Evolutionary conservation across 1,140 invertebrate species (phyloP), one percentile per base, ranked within the genome.

Genomic region (Nomia melanderi): DNA sequence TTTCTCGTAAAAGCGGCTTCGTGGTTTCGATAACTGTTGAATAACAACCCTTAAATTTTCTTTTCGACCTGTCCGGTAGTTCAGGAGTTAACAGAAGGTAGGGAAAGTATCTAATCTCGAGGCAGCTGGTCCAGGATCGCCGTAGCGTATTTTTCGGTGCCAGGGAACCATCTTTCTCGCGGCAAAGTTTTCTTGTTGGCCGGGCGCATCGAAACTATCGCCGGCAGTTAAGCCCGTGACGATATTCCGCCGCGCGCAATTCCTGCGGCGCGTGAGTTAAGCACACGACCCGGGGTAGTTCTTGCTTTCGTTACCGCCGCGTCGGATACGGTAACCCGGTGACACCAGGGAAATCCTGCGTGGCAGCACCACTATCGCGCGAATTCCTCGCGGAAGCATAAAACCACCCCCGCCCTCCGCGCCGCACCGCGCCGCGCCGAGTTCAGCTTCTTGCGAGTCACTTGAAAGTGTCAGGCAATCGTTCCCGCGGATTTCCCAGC

Each of bases 281-380:
- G 67, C 78, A 3, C 31, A 14, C 11, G 39, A 14, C 4, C 3
- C 17, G 27, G 9, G 0, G 8, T 59, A 76, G 62, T 81, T 81
- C 79, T 79, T 79, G 79, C 71, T 79, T 81, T 65, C 79, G 77
- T 79, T 79, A 64, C 62, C n/a, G 64, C 44, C 39, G 20, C 1
- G 44, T 5, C 31, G 64, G 53, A 27, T 67, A 63, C 27, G 25
- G 79, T 60, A 81, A 70, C 77, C 53, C 59, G 71, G 70, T 65
- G 79, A 78, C 79, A 78, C 76, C 41, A 56, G 69, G 76, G 71
- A 79, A 81, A 81, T 79, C 78, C 77, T 76, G 33, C 65, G 53
- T 47, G 59, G 77, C 77, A 67, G 77, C 8, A 25, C 41, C 57
- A 54, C 62, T 70, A 54, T 64, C 57, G 79, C 70, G 70, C 59